A percentile compares a stretch with the other conserved stretches of the same genome.
phyloP scores from a whole-genome alignment of 2,113 vertebrate species.

The Coturnix japonica region DNA sequence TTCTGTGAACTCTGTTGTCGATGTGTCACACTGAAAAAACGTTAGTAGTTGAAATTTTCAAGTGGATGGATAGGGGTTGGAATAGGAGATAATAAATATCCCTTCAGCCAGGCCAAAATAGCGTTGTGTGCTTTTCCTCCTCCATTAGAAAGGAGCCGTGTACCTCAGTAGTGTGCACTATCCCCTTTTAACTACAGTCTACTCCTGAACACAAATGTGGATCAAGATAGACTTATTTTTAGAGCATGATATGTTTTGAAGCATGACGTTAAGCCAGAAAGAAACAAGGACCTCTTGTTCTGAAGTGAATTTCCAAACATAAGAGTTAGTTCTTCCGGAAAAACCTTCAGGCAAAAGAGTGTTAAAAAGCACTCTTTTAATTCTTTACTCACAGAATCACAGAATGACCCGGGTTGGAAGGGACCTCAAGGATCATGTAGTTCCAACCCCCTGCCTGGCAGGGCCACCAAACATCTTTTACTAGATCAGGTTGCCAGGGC shows the following conservation, averaged over 20 bases:
- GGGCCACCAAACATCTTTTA: too few relatives aligned
- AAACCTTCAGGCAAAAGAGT: neutral
- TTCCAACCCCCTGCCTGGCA: too few relatives aligned
- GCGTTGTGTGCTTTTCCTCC: neutral
- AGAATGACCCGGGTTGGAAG: too few relatives aligned
- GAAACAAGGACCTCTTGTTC: neutral
- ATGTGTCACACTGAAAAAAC: neutral
- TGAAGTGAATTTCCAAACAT: neutral
- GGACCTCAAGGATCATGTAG: too few relatives aligned
- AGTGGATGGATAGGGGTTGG: neutral
- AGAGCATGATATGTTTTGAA: neutral
- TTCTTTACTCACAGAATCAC: too few relatives aligned
- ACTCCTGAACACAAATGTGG: neutral
- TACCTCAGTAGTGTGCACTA: neutral
- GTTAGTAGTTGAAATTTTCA: neutral
- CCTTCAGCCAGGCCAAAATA: neutral
- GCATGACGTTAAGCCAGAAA: neutral
- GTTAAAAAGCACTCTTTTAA: neutral
- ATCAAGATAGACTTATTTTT: neutral
- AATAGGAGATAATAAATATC: neutral
- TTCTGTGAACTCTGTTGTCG: too few relatives aligned
- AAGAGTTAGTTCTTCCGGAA: constrained; percentile 12
- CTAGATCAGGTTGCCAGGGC: too few relatives aligned
- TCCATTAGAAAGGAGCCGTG: neutral
- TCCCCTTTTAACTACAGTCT: neutral